Evolutionary conservation across 1,140 invertebrate species (phyloP).

Genomic region (Lerema accius): DNA sequence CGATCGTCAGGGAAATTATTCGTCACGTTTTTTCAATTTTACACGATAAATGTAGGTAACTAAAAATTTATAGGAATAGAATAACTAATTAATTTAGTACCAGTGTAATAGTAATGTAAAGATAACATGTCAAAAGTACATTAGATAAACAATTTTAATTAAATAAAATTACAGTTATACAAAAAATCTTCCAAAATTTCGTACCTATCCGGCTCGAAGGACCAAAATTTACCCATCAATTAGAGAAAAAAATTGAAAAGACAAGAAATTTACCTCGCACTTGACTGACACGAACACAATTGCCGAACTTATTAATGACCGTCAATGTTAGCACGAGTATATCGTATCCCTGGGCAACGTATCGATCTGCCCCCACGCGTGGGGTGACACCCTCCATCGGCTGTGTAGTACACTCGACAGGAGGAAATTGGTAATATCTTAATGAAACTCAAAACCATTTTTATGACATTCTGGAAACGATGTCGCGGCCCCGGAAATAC

Average conservation of each 20-base stretch:
- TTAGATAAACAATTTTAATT: no score
- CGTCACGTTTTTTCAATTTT: no score
- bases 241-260: neutral
- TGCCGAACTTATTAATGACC: conserved; percentile 13
- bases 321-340: conserved; percentile 1
- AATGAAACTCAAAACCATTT: neutral
- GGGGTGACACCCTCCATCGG: conserved; percentile 25
- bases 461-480: neutral
- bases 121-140: no score
- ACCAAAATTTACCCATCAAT: neutral
- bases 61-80: no score
- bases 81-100: no score
- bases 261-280: conserved; percentile 12
- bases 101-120: no score
- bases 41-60: no score
- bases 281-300: conserved; percentile 10
- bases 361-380: conserved; percentile 24
- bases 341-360: conserved; percentile 29
- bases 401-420: neutral
- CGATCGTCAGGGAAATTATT: no score
- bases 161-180: no score
- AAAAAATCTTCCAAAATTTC: neutral
- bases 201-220: conserved; percentile 5
- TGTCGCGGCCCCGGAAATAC: no score
- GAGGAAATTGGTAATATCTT: conserved; percentile 21